Evolutionary conservation across 2,888 invertebrate genomes (phyloP).

Genomic region (Chymomyza fuscimana): DNA sequence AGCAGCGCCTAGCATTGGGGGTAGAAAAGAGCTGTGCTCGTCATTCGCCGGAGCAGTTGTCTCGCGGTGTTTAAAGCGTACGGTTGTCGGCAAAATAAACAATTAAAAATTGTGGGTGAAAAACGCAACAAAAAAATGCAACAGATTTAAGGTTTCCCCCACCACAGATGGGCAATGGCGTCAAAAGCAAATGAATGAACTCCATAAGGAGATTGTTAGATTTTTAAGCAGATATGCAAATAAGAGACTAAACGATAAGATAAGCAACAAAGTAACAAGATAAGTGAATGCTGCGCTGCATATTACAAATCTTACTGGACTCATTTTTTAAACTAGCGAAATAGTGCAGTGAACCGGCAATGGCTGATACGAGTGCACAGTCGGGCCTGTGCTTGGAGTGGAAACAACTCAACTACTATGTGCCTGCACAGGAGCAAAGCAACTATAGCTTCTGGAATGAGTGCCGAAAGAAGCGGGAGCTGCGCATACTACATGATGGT

Average conservation of each 20-base stretch:
- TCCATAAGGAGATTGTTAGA: slow-evolving; percentile 11
- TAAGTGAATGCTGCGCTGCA: slow-evolving; percentile 25
- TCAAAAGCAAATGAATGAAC: slow-evolving; percentile 17
- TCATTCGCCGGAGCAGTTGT: slow-evolving; percentile 47
- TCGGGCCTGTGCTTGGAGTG: slow-evolving; percentile 75
- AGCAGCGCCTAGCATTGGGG: slow-evolving; percentile 29
- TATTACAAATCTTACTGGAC: slow-evolving; percentile 23
- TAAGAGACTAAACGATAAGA: slow-evolving; percentile 38
- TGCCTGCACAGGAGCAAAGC: slow-evolving; percentile 75
- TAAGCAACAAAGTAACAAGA: slow-evolving; percentile 24
- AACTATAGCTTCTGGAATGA: slow-evolving; percentile 78
- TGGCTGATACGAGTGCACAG: slow-evolving; percentile 28
- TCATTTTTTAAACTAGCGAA: slow-evolving; percentile 21
- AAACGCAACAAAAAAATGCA: background rate
- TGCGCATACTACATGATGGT: slow-evolving; percentile 75
- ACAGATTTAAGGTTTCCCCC: slow-evolving; percentile 53
- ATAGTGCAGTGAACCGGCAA: background rate
- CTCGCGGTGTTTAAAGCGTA: slow-evolving; percentile 42
- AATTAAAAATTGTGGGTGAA: slow-evolving; percentile 5
- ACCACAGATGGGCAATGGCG: background rate
- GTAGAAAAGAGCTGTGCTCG: slow-evolving; percentile 52
- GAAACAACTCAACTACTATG: slow-evolving; percentile 77
- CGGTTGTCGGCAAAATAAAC: slow-evolving; percentile 36
- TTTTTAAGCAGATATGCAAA: background rate
- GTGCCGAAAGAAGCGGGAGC: slow-evolving; percentile 68